Evolutionary conservation across 2,113 vertebrate species (phyloP).

Genomic region (Condylura cristata): DNA sequence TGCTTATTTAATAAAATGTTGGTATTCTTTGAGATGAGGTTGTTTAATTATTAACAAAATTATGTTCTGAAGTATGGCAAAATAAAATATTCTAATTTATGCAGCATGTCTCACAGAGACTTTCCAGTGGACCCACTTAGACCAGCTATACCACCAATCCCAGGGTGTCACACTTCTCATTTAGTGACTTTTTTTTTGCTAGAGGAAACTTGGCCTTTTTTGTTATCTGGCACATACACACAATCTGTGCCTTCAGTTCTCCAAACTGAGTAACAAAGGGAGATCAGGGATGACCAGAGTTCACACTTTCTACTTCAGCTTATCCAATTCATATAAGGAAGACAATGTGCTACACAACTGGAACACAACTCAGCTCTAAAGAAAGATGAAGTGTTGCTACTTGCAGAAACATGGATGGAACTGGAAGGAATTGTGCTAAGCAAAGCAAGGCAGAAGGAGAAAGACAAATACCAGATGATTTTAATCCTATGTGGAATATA

Average conservation of each 20-base stretch:
- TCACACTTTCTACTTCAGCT: background rate
- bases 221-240: background rate
- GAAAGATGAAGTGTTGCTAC: too few relatives aligned
- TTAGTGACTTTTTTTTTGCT: background rate
- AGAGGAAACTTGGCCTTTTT: background rate
- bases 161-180: background rate
- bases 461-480: too few relatives aligned
- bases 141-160: background rate
- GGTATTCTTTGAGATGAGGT: background rate
- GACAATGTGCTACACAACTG: background rate
- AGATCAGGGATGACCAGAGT: background rate
- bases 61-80: background rate
- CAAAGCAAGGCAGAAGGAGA: too few relatives aligned
- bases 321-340: background rate
- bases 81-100: background rate
- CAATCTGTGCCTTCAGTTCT: background rate
- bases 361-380: too few relatives aligned
- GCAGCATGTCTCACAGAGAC: background rate
- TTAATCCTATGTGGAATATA: too few relatives aligned
- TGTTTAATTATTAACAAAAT: constrained; percentile 2
- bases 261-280: background rate
- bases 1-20: too few relatives aligned
- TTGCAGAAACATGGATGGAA: too few relatives aligned
- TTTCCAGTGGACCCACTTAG: background rate
- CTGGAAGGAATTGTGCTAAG: too few relatives aligned